A percentile compares a stretch with the other conserved stretches of the same genome.
Conservation (phyloP, 1,140 invertebrate genomes). For the Drosophila jambulina region DNA sequence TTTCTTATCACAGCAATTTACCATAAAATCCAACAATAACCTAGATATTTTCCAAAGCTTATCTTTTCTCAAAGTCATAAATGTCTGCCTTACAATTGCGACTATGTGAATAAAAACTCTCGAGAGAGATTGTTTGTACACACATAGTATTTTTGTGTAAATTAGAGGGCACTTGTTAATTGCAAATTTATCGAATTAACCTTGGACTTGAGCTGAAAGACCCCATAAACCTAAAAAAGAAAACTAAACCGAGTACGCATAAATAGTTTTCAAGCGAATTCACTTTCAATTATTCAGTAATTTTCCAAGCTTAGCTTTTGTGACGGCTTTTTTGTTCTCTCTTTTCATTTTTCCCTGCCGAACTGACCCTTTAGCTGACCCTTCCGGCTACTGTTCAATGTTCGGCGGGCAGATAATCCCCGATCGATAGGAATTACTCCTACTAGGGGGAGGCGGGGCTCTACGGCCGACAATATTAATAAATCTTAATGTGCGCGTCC, state of each 20-base stretch:
- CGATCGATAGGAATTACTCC: constrained; percentile 38
- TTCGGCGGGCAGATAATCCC: constrained; percentile 35
- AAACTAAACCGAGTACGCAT: neutral
- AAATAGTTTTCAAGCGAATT: neutral
- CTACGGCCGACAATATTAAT: constrained; percentile 56
- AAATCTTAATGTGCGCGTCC: constrained; percentile 59
- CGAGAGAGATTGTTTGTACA: neutral
- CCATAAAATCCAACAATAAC: neutral
- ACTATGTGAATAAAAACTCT: neutral
- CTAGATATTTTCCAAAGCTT: neutral
- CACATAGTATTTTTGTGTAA: neutral
- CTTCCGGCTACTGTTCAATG: constrained; percentile 36
- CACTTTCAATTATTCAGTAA: neutral
- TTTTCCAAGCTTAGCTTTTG: constrained; percentile 16
- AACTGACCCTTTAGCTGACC: constrained; percentile 33
- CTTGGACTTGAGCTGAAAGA: neutral
- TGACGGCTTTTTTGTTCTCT: neutral
- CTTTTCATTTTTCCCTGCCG: neutral
- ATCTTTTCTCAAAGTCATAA: constrained; percentile 1
- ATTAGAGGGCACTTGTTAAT: constrained; percentile 1
- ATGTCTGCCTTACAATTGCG: neutral
- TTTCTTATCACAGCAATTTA: neutral
- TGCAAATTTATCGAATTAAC: constrained; percentile 6
- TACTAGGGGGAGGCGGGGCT: neutral
- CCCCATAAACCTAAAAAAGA: neutral